A percentile compares a stretch with the other conserved stretches of the same genome.
Conservation (phyloP, 1,140 invertebrate genomes). For the Bombus impatiens region DNA sequence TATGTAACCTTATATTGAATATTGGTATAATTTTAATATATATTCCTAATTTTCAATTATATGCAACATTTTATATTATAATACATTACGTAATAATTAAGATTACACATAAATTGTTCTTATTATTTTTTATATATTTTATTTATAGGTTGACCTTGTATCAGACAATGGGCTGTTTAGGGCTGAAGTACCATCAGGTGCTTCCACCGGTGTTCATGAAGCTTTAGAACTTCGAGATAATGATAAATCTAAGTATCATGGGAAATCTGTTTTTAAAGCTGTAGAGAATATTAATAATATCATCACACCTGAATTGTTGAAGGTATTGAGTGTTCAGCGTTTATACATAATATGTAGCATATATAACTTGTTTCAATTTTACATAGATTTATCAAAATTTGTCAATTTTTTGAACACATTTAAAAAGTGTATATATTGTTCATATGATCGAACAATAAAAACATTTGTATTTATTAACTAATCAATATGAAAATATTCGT, state of each 20-base stretch:
- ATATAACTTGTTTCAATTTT: background rate
- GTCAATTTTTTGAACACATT: background rate
- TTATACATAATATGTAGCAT: background rate
- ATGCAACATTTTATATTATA: background rate
- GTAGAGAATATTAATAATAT: constrained; percentile 95
- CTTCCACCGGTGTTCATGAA: constrained; percentile 98
- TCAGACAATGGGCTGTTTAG: constrained; percentile 94
- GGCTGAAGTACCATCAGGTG: constrained; percentile 98
- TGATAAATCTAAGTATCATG: constrained; percentile 94
- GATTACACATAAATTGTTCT: background rate
- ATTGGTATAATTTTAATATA: background rate
- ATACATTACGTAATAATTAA: background rate
- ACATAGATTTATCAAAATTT: background rate
- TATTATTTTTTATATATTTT: constrained; percentile 66
- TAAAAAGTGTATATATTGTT: background rate
- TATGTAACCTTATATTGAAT: background rate
- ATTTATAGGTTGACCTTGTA: constrained; percentile 81
- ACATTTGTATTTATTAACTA: background rate
- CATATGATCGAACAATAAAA: background rate
- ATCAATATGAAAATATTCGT: constrained; percentile 1
- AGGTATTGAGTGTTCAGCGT: constrained; percentile 80
- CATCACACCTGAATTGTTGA: constrained; percentile 93
- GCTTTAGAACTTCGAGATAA: constrained; percentile 97
- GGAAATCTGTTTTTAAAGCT: constrained; percentile 97
- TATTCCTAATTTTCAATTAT: background rate